Base-by-base conservation (phyloP, 2,797 vertebrate genomes). In the Arctocebus calabarensis region DNA sequence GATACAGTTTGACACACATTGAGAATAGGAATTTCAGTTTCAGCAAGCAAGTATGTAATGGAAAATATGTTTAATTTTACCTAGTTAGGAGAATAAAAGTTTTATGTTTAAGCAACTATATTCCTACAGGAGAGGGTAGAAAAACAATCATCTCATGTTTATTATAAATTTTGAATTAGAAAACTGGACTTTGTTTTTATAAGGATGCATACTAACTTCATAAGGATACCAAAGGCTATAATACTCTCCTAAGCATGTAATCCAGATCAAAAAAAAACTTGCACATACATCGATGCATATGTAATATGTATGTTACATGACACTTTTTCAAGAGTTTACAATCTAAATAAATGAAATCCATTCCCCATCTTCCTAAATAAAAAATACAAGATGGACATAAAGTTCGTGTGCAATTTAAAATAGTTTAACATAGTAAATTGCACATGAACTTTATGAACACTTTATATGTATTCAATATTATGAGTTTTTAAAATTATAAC, bases 41-140 rank as follows among this genome's bases (percentile, higher is more conserved):
- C 17, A 94, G n/a, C 45, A 84, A 77, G 22, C 16, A 45, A 77
- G n/a, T 45, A 29, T 25, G 37, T 40, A 32, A 4, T 9, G 45
- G 23, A 16, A 25, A 73, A 73, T 88, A 19, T 77, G 78, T 29
- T 92, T 92, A 59, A 20, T 77, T 92, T 92, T 84, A 70, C 29
- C 52, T 45, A 48, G 10, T 48, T 79, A 85, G 17, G 4, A 77
- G 4, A 89, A 25, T 27, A 73, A 75, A 96, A 17, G 57, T 45
- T 81, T 94, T 55, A 61, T 81, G 89, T 87, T 17, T 83, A 14
- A 94, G 37, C 78, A 85, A 91, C 1, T 62, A 22, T 77, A 52
- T 87, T 90, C 87, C 88, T 68, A 71, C 91, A 88, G 52, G 3
- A 84, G 48, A 94, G 2, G 4, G 19, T 55, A 40, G 32, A 62